Evolutionary conservation across 2,113 vertebrate genomes (phyloP), one percentile per base, ranked within the genome.

Genomic region (Paracyprichromis sp.): DNA sequence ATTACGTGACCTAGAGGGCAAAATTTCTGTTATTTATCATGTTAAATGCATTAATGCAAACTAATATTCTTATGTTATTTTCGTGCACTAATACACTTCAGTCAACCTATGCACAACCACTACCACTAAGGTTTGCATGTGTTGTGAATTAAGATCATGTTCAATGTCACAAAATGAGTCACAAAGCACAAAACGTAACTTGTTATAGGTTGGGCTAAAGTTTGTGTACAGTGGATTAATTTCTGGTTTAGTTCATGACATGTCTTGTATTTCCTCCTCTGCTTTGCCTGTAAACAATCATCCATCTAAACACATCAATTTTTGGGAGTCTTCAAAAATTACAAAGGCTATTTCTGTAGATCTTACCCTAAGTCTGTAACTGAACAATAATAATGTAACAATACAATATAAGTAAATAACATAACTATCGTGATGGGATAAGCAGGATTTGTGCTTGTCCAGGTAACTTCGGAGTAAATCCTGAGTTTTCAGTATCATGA

Each of bases 1-100:
- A 99, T 99, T 83, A 99, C 97, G 2, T 99, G 99, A 92, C 98
- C 99, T 99, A 82, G n/a, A 36, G 63, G 63, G 54, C 9, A 86
- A 21, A 34, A 52, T 78, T 31, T n/a, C 45, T 31, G 73, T 34
- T 13, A 61, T 71, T 66, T 38, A 53, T 53, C 19, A 45, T 45
- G 36, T 52, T 9, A 52, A 78, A 78, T 78, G 10, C 71, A 50
- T 12, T 50, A 78, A 50, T 50, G 7, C 43, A 76, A 76, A 47
- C 24, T 2, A 71, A 43, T 69, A 24, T 73, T 45, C 40, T 73
- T 45, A 9, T 45, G 21, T 11, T 29, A 47, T 34, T 29, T 76
- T 26, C 1, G 4, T 26, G 14, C 4, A 6, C 40, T 43, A 76
- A 76, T 29, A 29, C 40, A 76, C 6, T 76, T 76, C 21, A 29